Evolutionary conservation across 2,113 vertebrate genomes (phyloP), one percentile per base, ranked within the genome.

Genomic region (Pangasianodon gigas): DNA sequence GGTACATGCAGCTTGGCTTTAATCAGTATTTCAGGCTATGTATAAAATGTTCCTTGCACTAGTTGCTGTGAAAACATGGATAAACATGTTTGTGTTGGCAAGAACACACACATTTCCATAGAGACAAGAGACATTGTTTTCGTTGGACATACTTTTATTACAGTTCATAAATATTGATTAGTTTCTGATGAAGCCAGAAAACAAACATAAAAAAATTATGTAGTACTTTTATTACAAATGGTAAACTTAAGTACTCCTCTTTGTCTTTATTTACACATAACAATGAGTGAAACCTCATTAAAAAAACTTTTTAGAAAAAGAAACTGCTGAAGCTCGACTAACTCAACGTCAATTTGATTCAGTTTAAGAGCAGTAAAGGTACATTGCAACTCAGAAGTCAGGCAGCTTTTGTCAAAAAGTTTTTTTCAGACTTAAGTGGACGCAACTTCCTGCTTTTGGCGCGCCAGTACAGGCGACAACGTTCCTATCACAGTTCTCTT

Each of bases 211-310:
- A 96, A 97, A 98, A 97, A 98, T 96, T 95, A 97, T 97, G 97
- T 94, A 94, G 94, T 97, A 97, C 98, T 97, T 97, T 97, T 97
- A 97, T 98, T 98, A 99, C 97, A 99, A 99, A 98, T 96, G 96
- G 97, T 97, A 98, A 98, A 98, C 97, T 96, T 97, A 98, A 97
- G 97, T 97, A 97, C 97, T 98, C 96, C 96, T 96, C 96, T 96
- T 96, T 95, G 96, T 98, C 97, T 97, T 51, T 98, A 98, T 99
- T 96, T 99, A 99, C 97, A 99, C 95, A 98, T 96, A 98, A 96
- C 97, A 97, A 96, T 98, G 97, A 98, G 98, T 96, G 96, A 96
- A 95, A 96, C 97, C 97, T 97, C 97, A 98, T 98, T 96, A 97
- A 29, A 56, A 80, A 95, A 96, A 96, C 95, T 96, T 97, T 97